phyloP scores from a whole-genome alignment of 2,113 vertebrate species.

The Alosa alosa region DNA sequence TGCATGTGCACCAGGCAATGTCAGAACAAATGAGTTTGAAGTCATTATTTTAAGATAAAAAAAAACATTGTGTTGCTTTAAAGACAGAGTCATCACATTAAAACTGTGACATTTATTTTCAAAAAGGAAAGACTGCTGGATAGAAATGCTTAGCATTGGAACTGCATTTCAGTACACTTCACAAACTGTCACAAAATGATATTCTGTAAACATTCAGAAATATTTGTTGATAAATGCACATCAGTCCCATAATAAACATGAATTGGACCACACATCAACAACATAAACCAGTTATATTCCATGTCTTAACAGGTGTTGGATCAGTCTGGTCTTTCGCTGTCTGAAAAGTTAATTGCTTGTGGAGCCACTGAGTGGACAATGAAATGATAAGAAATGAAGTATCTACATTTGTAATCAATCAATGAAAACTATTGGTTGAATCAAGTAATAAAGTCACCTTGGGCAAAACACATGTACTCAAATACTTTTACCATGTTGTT shows the following conservation, averaged over 20 bases:
- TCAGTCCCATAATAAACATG: slow-evolving; percentile 18
- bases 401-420: slow-evolving; percentile 10
- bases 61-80: not conserved
- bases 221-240: slow-evolving; percentile 15
- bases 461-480: not conserved
- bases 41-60: not conserved
- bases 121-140: slow-evolving; percentile 30
- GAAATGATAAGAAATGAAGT: not conserved
- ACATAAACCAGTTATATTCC: slow-evolving; percentile 12
- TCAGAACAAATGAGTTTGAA: too few relatives aligned
- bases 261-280: slow-evolving; percentile 15
- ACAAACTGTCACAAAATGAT: slow-evolving; percentile 26
- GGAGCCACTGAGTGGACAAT: not conserved
- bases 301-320: not conserved
- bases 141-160: slow-evolving; percentile 24
- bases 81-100: slow-evolving; percentile 14
- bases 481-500: too few relatives aligned
- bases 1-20: too few relatives aligned
- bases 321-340: not conserved
- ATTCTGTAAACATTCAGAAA: slow-evolving; percentile 21
- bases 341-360: not conserved
- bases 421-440: not conserved
- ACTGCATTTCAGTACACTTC: slow-evolving; percentile 29
- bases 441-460: slow-evolving; percentile 4
- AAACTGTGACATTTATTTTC: slow-evolving; percentile 43